Conservation (phyloP, 2,797 vertebrate species). For the Channa striata region DNA sequence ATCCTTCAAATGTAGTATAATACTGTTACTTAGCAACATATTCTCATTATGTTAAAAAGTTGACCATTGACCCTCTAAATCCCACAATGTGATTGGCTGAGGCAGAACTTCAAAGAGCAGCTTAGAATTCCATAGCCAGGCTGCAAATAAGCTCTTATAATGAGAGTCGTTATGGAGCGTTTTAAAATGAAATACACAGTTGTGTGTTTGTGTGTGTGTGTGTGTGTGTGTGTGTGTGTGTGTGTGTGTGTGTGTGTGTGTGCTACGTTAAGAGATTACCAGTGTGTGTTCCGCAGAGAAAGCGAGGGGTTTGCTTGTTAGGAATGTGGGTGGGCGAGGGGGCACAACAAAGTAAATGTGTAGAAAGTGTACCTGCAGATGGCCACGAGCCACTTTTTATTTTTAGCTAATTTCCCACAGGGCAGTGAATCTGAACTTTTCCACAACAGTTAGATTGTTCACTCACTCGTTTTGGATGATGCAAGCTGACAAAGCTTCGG, state of each 20-base stretch:
- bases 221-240: slow-evolving; percentile 33
- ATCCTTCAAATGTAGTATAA: slow-evolving; percentile 62
- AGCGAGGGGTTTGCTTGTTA: slow-evolving; percentile 28
- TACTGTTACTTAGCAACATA: slow-evolving; percentile 77
- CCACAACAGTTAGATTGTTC: neutral
- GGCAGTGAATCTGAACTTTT: slow-evolving; percentile 5
- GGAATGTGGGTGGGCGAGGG: slow-evolving; percentile 34
- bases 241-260: slow-evolving; percentile 11
- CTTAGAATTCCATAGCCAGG: slow-evolving; percentile 73
- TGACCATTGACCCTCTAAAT: slow-evolving; percentile 69
- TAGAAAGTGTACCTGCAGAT: slow-evolving; percentile 33
- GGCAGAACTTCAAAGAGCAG: slow-evolving; percentile 75
- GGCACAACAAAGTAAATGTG: slow-evolving; percentile 28
- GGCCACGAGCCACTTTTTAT: slow-evolving; percentile 35
- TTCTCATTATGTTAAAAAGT: slow-evolving; percentile 73
- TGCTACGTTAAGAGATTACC: slow-evolving; percentile 53
- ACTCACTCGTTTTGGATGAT: neutral
- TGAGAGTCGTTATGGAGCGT: slow-evolving; percentile 73
- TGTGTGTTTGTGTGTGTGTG: slow-evolving; percentile 26
- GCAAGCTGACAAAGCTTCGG: slow-evolving; percentile 5
- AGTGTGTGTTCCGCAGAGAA: slow-evolving; percentile 33
- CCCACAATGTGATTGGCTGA: slow-evolving; percentile 62
- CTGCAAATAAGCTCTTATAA: slow-evolving; percentile 77
- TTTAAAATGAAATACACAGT: slow-evolving; percentile 63
- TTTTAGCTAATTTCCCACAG: slow-evolving; percentile 29